A percentile compares a stretch with the other conserved stretches of the same genome.
These are phyloP conservation scores for Coecobrya sp. DNA, from an alignment of 2,888 invertebrate genomes.

Conservation along the genomic window DNA sequence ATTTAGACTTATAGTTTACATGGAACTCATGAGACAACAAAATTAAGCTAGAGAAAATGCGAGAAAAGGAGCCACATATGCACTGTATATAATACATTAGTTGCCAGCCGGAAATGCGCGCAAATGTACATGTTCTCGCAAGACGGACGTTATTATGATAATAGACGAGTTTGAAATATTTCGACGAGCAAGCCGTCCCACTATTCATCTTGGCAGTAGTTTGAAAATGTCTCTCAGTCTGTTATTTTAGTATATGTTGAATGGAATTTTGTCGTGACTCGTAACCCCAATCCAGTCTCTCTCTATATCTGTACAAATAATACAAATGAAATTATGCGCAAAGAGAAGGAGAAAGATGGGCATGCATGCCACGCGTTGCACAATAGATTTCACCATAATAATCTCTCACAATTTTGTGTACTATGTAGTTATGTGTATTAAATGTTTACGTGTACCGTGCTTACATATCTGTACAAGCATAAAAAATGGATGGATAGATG, in stretches of 20 bases:
- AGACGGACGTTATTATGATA: slow-evolving; percentile 34
- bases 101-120: slow-evolving; percentile 71
- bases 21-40: neutral
- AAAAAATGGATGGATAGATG: slow-evolving; percentile 39
- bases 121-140: slow-evolving; percentile 23
- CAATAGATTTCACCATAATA: slow-evolving; percentile 41
- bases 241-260: slow-evolving; percentile 45
- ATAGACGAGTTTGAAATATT: slow-evolving; percentile 69
- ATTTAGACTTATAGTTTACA: slow-evolving; percentile 47
- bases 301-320: slow-evolving; percentile 37
- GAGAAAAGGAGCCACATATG: neutral
- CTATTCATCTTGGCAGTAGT: slow-evolving; percentile 71
- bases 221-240: slow-evolving; percentile 65
- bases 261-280: slow-evolving; percentile 61
- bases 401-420: neutral
- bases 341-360: slow-evolving; percentile 34
- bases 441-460: slow-evolving; percentile 5
- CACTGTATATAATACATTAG: neutral
- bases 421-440: neutral
- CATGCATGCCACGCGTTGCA: slow-evolving; percentile 41
- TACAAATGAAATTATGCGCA: slow-evolving; percentile 52
- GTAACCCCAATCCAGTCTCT: slow-evolving; percentile 61
- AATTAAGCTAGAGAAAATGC: slow-evolving; percentile 3
- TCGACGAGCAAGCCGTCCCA: slow-evolving; percentile 37
- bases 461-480: neutral